Evolutionary conservation across 2,888 invertebrate species (phyloP).

Genomic region (Cinara cedri): DNA sequence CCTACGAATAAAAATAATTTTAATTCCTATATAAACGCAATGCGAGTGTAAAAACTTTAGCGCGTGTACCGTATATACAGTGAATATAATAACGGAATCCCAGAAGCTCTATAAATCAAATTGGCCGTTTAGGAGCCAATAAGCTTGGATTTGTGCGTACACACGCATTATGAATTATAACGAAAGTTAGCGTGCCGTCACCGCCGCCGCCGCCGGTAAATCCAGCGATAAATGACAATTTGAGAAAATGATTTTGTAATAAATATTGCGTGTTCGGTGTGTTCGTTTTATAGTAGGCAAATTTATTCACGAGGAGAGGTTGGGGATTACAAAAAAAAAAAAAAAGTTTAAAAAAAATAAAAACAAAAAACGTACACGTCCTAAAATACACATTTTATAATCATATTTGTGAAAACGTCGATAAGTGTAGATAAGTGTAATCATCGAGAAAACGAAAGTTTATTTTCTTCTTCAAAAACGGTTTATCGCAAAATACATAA

Average conservation of each 20-base stretch:
- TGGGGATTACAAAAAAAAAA: background rate
- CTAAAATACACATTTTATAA: no score
- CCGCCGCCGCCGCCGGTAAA: background rate
- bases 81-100: background rate
- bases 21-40: no score
- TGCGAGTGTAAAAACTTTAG: no score
- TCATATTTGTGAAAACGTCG: no score
- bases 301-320: background rate
- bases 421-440: no score
- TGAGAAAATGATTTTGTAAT: constrained; percentile 7
- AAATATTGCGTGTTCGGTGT: background rate
- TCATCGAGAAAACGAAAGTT: no score
- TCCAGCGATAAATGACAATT: constrained; percentile 5
- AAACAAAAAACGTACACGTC: no score
- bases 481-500: no score
- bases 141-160: background rate
- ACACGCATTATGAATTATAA: background rate
- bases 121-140: background rate
- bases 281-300: background rate
- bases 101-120: background rate
- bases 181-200: background rate
- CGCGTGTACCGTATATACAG: no score
- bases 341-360: background rate
- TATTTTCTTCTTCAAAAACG: no score
- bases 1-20: no score